A percentile compares a stretch with the other conserved stretches of the same genome.
These are phyloP conservation scores for Chinchilla lanigera DNA, from an alignment of 2,113 vertebrate species.

Conservation along the genomic window DNA sequence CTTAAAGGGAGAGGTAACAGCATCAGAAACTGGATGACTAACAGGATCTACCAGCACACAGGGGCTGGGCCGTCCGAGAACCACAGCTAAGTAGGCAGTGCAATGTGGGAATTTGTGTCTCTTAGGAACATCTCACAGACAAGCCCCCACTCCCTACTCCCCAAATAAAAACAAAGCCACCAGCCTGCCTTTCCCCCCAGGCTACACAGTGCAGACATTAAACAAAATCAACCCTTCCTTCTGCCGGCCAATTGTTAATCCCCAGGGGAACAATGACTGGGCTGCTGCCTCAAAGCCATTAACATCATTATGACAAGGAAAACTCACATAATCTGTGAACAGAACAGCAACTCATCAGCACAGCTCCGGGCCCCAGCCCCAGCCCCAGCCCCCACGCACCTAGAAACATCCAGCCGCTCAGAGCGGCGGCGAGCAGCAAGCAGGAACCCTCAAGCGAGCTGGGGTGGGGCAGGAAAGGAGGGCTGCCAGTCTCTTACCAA, in stretches of 20 bases:
- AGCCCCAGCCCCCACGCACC: neutral
- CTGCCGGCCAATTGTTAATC: slow-evolving; percentile 34
- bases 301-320: slow-evolving; percentile 54
- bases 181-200: neutral
- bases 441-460: neutral
- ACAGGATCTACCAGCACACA: neutral
- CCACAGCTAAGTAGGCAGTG: neutral
- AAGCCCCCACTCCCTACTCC: neutral
- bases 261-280: slow-evolving; percentile 18
- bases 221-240: slow-evolving; percentile 65
- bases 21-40: neutral
- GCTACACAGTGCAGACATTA: slow-evolving; percentile 29
- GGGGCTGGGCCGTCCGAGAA: neutral
- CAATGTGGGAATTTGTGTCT: neutral
- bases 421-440: neutral
- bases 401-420: neutral
- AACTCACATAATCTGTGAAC: slow-evolving; percentile 39
- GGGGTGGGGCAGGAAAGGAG: neutral
- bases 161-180: slow-evolving; percentile 56
- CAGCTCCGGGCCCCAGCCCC: neutral
- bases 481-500: neutral
- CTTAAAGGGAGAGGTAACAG: neutral
- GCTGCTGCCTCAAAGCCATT: slow-evolving; percentile 42
- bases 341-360: neutral
- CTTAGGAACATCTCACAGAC: slow-evolving; percentile 36